These are phyloP conservation scores for Tinamus guttatus DNA, from an alignment of 2,113 vertebrate species.

Conservation along the genomic window DNA sequence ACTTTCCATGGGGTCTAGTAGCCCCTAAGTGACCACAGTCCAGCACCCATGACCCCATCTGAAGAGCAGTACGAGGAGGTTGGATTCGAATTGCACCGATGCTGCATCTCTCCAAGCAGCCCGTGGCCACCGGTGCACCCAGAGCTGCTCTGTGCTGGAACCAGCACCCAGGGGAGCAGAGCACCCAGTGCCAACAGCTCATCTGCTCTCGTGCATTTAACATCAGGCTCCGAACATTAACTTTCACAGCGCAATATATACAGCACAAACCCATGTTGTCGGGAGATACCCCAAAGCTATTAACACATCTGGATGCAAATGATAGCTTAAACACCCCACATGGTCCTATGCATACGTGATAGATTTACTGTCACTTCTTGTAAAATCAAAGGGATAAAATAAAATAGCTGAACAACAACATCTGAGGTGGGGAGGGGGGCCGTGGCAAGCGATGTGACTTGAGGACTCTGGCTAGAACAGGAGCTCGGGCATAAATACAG, in stretches of 20 bases:
- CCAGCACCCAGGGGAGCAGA: not conserved
- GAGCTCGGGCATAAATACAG: not conserved
- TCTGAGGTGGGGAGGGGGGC: not conserved
- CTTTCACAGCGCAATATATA: not conserved
- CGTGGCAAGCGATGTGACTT: not conserved
- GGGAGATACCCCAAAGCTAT: slow-evolving; percentile 45
- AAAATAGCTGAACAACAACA: slow-evolving; percentile 1
- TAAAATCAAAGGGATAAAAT: slow-evolving; percentile 39
- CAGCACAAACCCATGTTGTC: not conserved
- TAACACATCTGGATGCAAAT: not conserved
- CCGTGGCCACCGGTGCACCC: not conserved
- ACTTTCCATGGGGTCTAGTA: not conserved
- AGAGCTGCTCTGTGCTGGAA: too few relatives aligned
- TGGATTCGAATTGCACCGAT: too few relatives aligned
- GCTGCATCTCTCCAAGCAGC: too few relatives aligned
- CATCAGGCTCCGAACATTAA: not conserved
- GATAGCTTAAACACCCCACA: slow-evolving; percentile 8
- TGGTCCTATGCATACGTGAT: not conserved
- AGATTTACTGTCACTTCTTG: slow-evolving; percentile 47
- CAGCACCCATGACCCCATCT: not conserved
- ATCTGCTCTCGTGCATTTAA: not conserved
- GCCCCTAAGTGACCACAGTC: not conserved
- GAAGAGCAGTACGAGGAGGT: too few relatives aligned
- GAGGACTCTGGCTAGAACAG: not conserved
- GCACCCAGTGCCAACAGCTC: not conserved